phyloP scores from a whole-genome alignment of 2,888 invertebrate genomes.

The Nomada lathburiana region DNA sequence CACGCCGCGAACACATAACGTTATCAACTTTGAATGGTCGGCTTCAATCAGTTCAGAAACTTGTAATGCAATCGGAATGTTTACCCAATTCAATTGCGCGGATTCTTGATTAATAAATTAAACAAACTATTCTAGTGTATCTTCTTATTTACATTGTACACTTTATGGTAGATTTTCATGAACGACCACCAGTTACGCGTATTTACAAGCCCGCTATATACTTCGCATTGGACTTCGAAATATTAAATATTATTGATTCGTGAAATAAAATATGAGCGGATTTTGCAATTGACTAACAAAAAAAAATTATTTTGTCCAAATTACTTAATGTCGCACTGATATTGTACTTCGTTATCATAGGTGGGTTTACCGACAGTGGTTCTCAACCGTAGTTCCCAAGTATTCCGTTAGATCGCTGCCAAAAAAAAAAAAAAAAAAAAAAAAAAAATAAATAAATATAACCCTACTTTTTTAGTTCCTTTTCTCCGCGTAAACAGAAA shows the following conservation, averaged over 20 bases:
- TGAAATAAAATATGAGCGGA: too few relatives aligned
- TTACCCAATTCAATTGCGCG: background rate
- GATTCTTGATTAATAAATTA: background rate
- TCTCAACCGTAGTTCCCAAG: background rate
- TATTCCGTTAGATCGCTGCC: background rate
- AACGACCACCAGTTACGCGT: background rate
- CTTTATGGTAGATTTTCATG: background rate
- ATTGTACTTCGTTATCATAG: background rate
- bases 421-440: background rate
- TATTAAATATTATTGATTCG: background rate
- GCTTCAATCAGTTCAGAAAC: background rate
- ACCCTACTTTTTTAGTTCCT: slow-evolving; percentile 4
- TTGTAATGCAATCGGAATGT: background rate
- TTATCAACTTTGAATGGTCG: slow-evolving; percentile 7
- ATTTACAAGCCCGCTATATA: too few relatives aligned
- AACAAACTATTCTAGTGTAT: background rate
- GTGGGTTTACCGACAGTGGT: slow-evolving; percentile 1
- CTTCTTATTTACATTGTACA: background rate
- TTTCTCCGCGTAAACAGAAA: background rate
- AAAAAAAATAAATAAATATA: background rate
- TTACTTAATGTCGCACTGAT: background rate
- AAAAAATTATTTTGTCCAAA: slow-evolving; percentile 4
- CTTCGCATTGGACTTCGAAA: background rate
- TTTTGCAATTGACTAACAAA: too few relatives aligned
- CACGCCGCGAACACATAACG: background rate